Evolutionary conservation across 2,888 invertebrate genomes (phyloP).

Genomic region (Monochamus alternatus): DNA sequence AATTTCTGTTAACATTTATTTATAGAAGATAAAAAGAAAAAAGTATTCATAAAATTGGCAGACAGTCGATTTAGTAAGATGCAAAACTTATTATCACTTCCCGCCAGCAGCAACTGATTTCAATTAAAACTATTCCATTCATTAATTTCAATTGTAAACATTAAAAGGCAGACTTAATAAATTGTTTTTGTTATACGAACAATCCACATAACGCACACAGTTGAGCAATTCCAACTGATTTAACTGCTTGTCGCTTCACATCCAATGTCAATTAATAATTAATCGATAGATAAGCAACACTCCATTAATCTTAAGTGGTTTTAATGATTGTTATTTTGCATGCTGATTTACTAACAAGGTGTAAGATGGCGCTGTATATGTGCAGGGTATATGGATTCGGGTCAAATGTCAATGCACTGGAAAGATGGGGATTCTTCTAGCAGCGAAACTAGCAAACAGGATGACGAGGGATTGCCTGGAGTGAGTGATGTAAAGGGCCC

Average conservation of each 20-base stretch:
- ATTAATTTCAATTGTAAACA: too few relatives aligned
- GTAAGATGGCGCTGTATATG: conserved; percentile 62
- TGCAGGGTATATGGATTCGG: conserved; percentile 62
- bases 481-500: conserved; percentile 50
- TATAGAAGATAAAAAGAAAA: too few relatives aligned
- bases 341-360: conserved; percentile 59
- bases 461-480: conserved; percentile 60
- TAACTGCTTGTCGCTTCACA: conserved; percentile 14
- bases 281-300: conserved; percentile 2
- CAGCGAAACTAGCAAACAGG: conserved; percentile 74
- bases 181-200: background rate
- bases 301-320: conserved; percentile 4
- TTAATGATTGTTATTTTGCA: conserved; percentile 39
- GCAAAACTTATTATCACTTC: too few relatives aligned
- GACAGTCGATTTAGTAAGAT: too few relatives aligned
- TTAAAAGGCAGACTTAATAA: background rate
- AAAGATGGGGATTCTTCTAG: conserved; percentile 75
- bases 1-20: too few relatives aligned
- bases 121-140: too few relatives aligned
- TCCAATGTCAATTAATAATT: conserved; percentile 20
- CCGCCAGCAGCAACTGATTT: too few relatives aligned
- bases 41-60: too few relatives aligned
- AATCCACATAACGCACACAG: background rate
- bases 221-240: background rate
- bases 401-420: conserved; percentile 49